Percentiles rank a stretch among this genome's conserved stretches.
phyloP scores from a whole-genome alignment of 30 jellyfish, hydroid and myxozoan genomes.

The Chironex yamaguchii region DNA sequence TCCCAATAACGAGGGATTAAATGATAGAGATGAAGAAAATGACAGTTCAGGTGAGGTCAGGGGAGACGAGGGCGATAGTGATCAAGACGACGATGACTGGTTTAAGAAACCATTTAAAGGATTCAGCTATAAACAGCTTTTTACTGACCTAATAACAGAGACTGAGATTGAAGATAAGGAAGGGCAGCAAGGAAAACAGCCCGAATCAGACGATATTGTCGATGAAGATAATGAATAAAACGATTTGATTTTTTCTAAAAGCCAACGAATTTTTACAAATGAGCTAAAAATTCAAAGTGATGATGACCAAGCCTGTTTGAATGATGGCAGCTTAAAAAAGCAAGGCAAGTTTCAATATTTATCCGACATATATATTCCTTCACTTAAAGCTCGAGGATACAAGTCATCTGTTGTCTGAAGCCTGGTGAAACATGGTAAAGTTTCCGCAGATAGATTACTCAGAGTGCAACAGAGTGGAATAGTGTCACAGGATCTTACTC shows the following conservation, averaged over 20 bases:
- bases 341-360: neutral
- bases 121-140: neutral
- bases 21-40: no score
- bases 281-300: constrained; percentile 13
- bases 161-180: neutral
- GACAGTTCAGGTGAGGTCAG: no score
- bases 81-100: constrained; percentile 17
- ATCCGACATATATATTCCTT: neutral
- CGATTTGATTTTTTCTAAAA: neutral
- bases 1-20: no score
- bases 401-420: constrained; percentile 18
- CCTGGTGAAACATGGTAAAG: constrained; percentile 8
- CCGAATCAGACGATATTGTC: neutral
- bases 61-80: constrained; percentile 12
- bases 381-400: neutral
- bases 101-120: constrained; percentile 4
- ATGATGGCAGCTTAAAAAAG: no score
- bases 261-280: neutral
- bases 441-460: constrained; percentile 28
- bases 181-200: constrained; percentile 4
- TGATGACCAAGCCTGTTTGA: neutral
- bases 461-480: constrained; percentile 3
- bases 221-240: constrained; percentile 1
- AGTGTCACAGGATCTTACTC: neutral
- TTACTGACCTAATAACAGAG: constrained; percentile 13